Percentiles rank a stretch among this genome's conserved stretches.
Evolutionary conservation across 2,113 vertebrate genomes (phyloP).

Genomic region (Aix galericulata): DNA sequence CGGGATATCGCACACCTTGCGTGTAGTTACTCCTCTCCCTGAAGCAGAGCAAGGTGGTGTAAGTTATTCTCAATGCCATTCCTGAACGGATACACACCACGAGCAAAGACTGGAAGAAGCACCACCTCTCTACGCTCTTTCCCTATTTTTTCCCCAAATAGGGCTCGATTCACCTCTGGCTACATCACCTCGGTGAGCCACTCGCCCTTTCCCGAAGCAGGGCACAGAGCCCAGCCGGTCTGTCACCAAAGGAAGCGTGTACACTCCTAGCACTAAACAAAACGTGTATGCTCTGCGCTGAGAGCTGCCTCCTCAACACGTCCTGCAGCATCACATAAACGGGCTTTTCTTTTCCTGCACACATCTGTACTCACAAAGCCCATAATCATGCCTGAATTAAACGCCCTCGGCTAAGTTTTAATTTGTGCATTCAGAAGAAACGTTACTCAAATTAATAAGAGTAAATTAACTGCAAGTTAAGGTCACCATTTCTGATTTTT

Average conservation of each 20-base stretch:
- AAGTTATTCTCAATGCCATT: not conserved
- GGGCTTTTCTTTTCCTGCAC: not conserved
- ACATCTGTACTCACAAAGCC: not conserved
- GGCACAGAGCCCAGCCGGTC: not conserved
- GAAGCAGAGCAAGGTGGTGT: not conserved
- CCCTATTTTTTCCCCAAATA: not conserved
- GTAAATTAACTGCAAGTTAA: conserved; percentile 12
- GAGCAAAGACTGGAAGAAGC: not conserved
- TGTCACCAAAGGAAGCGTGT: not conserved
- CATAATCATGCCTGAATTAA: not conserved
- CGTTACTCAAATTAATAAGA: conserved; percentile 7
- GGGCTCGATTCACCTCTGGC: not conserved
- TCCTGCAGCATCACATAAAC: not conserved
- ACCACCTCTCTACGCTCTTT: not conserved
- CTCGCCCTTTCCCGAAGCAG: fast-evolving
- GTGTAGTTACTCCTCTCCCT: not conserved
- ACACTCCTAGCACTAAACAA: not conserved
- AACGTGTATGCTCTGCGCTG: not conserved
- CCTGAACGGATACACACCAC: not conserved
- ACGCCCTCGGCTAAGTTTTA: not conserved
- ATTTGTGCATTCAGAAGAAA: not conserved
- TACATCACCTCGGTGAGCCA: not conserved
- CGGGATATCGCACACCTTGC: not conserved
- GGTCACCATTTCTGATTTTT: not conserved
- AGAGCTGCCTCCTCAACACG: not conserved